Conservation (phyloP, 2,888 invertebrate species). For the Conistra vaccinii region DNA sequence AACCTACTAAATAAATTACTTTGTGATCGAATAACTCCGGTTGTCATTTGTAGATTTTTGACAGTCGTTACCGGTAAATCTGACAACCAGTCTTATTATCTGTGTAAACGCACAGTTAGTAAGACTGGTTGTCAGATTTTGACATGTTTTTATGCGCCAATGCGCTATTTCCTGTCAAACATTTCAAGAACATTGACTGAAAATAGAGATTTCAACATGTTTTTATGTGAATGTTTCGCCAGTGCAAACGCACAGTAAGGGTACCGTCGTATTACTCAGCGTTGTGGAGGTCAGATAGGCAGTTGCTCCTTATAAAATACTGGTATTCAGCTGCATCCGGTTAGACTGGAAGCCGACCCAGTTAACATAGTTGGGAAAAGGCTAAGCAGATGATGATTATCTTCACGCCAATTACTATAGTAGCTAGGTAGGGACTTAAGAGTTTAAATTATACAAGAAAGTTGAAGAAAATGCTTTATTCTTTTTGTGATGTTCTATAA, state of each 20-base stretch:
- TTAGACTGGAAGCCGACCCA: not conserved
- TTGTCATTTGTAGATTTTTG: not conserved
- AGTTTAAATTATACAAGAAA: constrained; percentile 21
- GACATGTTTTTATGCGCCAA: too few species aligned
- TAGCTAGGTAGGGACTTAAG: not conserved
- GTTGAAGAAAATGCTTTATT: constrained; percentile 64
- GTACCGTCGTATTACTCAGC: not conserved
- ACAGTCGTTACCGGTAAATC: not conserved
- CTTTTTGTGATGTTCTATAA: constrained; percentile 65
- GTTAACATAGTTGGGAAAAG: too few species aligned
- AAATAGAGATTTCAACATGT: too few species aligned
- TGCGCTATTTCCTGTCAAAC: too few species aligned
- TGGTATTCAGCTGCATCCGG: not conserved
- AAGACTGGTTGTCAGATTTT: too few species aligned
- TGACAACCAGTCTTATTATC: too few species aligned
- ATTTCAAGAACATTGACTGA: too few species aligned
- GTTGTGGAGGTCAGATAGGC: not conserved
- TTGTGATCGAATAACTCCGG: too few species aligned
- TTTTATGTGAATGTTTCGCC: too few species aligned
- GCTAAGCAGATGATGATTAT: not conserved
- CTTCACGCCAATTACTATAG: not conserved
- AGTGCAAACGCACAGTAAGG: too few species aligned
- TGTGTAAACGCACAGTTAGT: too few species aligned
- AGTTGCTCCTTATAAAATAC: not conserved
- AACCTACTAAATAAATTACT: not conserved